Percentiles rank a stretch among this genome's conserved stretches.
Evolutionary conservation across 1,140 invertebrate species (phyloP).

Genomic region (Andrena cerasifolii): DNA sequence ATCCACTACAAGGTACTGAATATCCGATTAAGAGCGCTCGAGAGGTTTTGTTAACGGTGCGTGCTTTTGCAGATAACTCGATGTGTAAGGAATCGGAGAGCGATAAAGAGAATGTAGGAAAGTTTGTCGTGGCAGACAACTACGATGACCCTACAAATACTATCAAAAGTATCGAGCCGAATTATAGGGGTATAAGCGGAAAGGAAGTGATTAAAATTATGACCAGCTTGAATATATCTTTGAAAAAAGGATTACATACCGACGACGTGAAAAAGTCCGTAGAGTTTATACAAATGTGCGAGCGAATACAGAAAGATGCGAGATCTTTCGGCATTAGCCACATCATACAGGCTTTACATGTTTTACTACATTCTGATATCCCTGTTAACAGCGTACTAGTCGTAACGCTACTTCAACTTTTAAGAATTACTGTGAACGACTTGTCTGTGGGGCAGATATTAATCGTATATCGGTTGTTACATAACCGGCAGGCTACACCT

Average conservation of each 20-base stretch:
- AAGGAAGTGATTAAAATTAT: constrained; percentile 22
- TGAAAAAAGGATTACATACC: neutral
- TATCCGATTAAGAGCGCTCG: neutral
- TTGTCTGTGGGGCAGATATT: constrained; percentile 84
- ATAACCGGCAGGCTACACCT: constrained; percentile 79
- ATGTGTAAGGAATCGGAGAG: neutral
- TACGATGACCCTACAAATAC: neutral
- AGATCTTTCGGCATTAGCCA: constrained; percentile 82
- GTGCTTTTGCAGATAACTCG: constrained; percentile 24
- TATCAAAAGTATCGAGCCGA: neutral
- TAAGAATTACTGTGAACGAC: constrained; percentile 84
- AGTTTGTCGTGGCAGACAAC: too few species aligned
- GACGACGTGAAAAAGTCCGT: neutral
- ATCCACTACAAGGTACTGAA: constrained; percentile 19
- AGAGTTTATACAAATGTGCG: constrained; percentile 81
- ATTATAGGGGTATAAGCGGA: constrained; percentile 14
- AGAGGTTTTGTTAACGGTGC: neutral
- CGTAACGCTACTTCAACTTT: constrained; percentile 85
- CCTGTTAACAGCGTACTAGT: constrained; percentile 83
- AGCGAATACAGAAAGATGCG: constrained; percentile 81
- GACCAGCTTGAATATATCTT: neutral
- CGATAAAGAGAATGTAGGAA: neutral
- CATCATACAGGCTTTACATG: constrained; percentile 83
- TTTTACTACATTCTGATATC: constrained; percentile 83
- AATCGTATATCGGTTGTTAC: constrained; percentile 84